Evolutionary conservation across 1,140 invertebrate species (phyloP).

Genomic region (Propsilocerus akamusi): DNA sequence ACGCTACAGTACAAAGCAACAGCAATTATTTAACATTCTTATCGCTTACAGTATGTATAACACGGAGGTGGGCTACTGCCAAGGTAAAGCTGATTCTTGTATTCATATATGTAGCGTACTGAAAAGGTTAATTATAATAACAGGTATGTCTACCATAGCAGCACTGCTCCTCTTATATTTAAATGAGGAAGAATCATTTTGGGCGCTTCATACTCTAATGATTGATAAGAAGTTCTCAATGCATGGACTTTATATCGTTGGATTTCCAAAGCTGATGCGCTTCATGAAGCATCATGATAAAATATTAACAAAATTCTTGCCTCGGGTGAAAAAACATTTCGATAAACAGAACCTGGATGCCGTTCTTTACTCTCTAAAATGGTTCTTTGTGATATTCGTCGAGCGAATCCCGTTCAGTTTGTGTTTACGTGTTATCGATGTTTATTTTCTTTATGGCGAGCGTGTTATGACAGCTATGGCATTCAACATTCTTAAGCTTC

Average conservation of each 20-base stretch:
- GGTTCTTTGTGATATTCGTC: constrained; percentile 97
- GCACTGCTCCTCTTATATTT: constrained; percentile 82
- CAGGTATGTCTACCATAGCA: constrained; percentile 87
- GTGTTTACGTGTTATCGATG: constrained; percentile 85
- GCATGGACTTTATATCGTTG: constrained; percentile 91
- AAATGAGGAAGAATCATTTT: constrained; percentile 87
- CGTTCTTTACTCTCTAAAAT: constrained; percentile 86
- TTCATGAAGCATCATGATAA: constrained; percentile 89
- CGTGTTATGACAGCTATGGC: constrained; percentile 78
- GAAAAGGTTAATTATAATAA: no score
- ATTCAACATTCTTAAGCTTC: constrained; percentile 84
- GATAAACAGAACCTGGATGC: constrained; percentile 84
- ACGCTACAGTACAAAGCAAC: constrained; percentile 85
- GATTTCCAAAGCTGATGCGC: constrained; percentile 85
- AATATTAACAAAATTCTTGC: constrained; percentile 79
- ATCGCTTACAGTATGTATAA: constrained; percentile 95
- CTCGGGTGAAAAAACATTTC: constrained; percentile 83
- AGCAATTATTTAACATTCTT: constrained; percentile 84
- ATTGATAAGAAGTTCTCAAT: constrained; percentile 79
- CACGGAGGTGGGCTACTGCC: constrained; percentile 66
- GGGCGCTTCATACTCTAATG: constrained; percentile 77
- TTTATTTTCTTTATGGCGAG: constrained; percentile 86
- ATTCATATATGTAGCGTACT: no score
- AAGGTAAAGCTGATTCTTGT: no score
- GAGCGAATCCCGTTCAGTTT: constrained; percentile 82